Evolutionary conservation across 2,888 invertebrate genomes (phyloP), one percentile per base, ranked within the genome.

Genomic region (Zygogramma bicolorata): DNA sequence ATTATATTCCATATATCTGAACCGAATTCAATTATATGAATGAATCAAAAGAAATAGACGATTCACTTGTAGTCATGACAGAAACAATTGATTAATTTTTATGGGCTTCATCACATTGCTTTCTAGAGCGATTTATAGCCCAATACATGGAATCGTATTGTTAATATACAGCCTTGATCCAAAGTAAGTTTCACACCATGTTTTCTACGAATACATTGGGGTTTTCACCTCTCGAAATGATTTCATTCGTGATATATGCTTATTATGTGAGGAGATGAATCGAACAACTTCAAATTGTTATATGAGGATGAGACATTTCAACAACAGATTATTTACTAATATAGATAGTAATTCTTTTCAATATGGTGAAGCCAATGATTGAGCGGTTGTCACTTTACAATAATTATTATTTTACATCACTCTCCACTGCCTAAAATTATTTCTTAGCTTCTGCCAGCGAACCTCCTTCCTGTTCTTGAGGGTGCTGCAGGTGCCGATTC

Each of bases 391-490:
- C n/a, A 27, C n/a, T 53, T 53, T 25, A 53, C 3, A 53, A 42
- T 53, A 42, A 46, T 6, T 42, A 46, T 62, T 62, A n/a, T 68
- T 62, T 68, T 22, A 68, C 57, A 65, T 13, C 22, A 61, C 68
- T 68, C 63, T 38, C 7, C n/a, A 34, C 60, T 31, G 58, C 38
- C 18, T 38, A 34, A 25, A 67, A 68, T 68, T n/a, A 62, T 10
- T 65, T 81, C 20, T 85, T 40, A 86, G 74, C 83, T 85, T 77
- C 85, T 84, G 69, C 80, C 71, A 60, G 76, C 80, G 80, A 86
- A 87, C 80, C 86, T 80, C 69, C 87, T 81, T 29, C 85, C 86
- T 31, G 85, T 80, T 79, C 86, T 83, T 22, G 81, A 81, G 3
- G 86, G 81, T 10, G 83, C 78, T 0, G 82, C 76, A 3, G 83